Evolutionary conservation across 2,113 vertebrate species (phyloP), one percentile per base, ranked within the genome.

Genomic region (Pagrus major): DNA sequence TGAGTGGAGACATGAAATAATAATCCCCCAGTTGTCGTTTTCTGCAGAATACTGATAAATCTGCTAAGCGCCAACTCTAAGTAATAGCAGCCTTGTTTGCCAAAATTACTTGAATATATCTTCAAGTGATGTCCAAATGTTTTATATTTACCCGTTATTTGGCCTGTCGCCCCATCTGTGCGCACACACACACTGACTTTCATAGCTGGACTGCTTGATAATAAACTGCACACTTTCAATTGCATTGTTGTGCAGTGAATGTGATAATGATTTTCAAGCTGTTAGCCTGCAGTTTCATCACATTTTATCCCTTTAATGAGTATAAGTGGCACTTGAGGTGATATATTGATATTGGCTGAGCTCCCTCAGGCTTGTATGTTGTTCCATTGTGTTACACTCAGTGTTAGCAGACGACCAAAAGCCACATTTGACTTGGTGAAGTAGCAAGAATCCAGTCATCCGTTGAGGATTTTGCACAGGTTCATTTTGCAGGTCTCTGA

Each of bases 281-380:
- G 87, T 87, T 88, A 77, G 61, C 88, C 86, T 73, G 71, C 68
- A 82, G 81, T 90, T 86, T 67, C 56, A 69, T 84, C 86, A 86
- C 77, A 89, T 89, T 88, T 84, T 61, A 83, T 89, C 63, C 83
- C 73, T 89, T 86, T 91, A 86, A 88, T 87, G 73, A 89, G 80
- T 76, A 75, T 89, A 88, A 92, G 84, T 86, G 87, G 76, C 84
- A 84, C 90, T 92, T 80, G 84, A 93, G 81, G 83, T 87, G 67
- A 88, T 88, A 78, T 86, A 88, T 86, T 88, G 88, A 84, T 90
- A 84, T 65, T 81, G 72, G 81, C 86, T 58, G 54, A 79, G 49
- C 73, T 90, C 78, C 87, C 76, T 68, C 83, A 86, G 75, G 83
- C 73, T 66, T 86, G 20, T 49, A 60, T 75, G 76, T 81, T 80